Base-by-base conservation (phyloP, 2,113 vertebrate genomes). In the Silurus asotus region DNA sequence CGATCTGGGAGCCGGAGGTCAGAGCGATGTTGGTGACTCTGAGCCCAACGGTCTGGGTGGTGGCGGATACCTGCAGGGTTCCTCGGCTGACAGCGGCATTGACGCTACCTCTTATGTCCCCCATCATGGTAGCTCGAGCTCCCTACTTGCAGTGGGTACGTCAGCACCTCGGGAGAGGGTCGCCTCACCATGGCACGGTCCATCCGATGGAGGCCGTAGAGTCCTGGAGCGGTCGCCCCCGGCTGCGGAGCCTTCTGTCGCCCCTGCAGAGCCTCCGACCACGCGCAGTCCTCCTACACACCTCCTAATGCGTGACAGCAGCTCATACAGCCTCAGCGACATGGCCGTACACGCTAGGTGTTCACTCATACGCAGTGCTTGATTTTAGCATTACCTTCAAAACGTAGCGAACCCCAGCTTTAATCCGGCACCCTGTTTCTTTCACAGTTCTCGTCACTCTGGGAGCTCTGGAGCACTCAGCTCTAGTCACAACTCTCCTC, bases 61-160 rank as follows among this genome's bases (percentile, higher is more conserved):
- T 23, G 94, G 94, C 11, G 93, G 96, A 82, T 99, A 97, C 86
- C 95, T 99, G n/a, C 97, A 98, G 81, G 98, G 97, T 0, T 96
- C 97, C 0, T 98, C 98, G 0, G 96, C 97, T 0, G 98, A 99
- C 84, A 99, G 98, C 0, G 97, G 98, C 89, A 99, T 99, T 0
- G 98, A 99, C 87, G 96, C 96, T 86, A 96, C 96, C 23, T 97
- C 97, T 7, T 98, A 97, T 0, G 96, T 96, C 7, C 95, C 96
- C 55, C 96, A 96, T 89, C 97, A 98, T 0, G 94, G 96, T 91
- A 97, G 96, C 93, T 92, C 94, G 1, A 95, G 94, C 84, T 97
- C 97, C 45, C 93, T 98, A 88, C 95, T 97, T 64, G 95, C 97
- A 1, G 92, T 93, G 8, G 93, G 95, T 0, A 93, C 95, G 90